These are phyloP conservation scores for Callyntrura sp. DNA, from an alignment of 2,888 invertebrate species.

Conservation along the genomic window DNA sequence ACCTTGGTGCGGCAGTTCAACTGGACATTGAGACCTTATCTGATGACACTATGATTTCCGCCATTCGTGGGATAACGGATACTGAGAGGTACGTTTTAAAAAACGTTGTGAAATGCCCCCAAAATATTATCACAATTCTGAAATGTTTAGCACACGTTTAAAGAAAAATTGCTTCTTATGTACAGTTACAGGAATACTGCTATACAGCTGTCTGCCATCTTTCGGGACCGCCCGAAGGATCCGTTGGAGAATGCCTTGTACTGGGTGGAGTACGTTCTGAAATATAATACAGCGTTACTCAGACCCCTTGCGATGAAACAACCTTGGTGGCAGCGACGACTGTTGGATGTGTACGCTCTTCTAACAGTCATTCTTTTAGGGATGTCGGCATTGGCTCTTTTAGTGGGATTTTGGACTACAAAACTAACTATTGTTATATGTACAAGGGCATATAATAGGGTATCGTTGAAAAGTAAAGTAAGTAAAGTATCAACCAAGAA, in stretches of 20 bases:
- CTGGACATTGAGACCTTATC: background rate
- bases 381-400: no score
- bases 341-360: slow-evolving; percentile 57
- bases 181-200: background rate
- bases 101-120: no score
- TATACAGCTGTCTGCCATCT: background rate
- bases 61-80: background rate
- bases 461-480: no score
- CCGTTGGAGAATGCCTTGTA: slow-evolving; percentile 52
- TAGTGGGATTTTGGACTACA: no score
- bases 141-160: background rate
- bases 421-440: no score
- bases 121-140: background rate
- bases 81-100: background rate
- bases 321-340: slow-evolving; percentile 73
- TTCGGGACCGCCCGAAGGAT: slow-evolving; percentile 43
- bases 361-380: background rate
- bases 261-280: slow-evolving; percentile 69
- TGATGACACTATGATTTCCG: background rate
- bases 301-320: slow-evolving; percentile 67
- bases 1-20: background rate
- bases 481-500: no score
- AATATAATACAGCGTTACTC: slow-evolving; percentile 56
- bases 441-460: no score
- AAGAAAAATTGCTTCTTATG: slow-evolving; percentile 6